Base-by-base conservation (phyloP, 1,140 invertebrate genomes). In the Nomia melanderi region DNA sequence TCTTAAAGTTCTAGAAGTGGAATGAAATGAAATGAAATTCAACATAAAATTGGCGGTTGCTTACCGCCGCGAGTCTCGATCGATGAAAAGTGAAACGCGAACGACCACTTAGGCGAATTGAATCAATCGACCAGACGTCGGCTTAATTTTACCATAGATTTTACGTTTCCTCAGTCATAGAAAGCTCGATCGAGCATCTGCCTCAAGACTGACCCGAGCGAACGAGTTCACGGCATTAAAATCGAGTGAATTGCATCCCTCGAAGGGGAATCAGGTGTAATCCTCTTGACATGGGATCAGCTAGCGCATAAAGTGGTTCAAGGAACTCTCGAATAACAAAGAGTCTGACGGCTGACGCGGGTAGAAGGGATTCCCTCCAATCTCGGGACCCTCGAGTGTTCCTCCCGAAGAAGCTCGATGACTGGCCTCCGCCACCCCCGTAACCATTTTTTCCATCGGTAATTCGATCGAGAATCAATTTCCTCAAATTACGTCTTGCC, bases 321-420 rank as follows among this genome's bases (percentile, higher is more conserved):
- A 77, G 78, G 71, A 70, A 75, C 44, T 78, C 84, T 79, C 29
- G 53, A 77, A 63, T 82, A 65, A 84, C 77, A 84, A 86, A 87
- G 78, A 64, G 63, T 60, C 72, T 47, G 57, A 4, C 59, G 59
- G 27, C 33, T 79, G 67, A 65, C 72, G 65, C 63, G 50, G 50
- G 14, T 59, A 39, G 17, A 65, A 65, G 64, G 36, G 33, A 50
- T 25, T 47, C 64, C 47, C 39, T 69, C 77, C 56, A 59, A 56
- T 66, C 66, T 66, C 54, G 53, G 54, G 59, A 53, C 39, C 27
- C 53, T 76, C 71, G 80, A 77, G 79, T 79, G 77, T 73, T 56
- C 41, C 53, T 25, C 23, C 59, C 50, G 20, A n/a, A 23, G n/a
- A 27, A 20, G 12, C 25, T 44, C 29, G 27, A 53, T 39, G 17